Base-by-base conservation (phyloP, 2,113 vertebrate genomes). In the Spilogale gracilis region DNA sequence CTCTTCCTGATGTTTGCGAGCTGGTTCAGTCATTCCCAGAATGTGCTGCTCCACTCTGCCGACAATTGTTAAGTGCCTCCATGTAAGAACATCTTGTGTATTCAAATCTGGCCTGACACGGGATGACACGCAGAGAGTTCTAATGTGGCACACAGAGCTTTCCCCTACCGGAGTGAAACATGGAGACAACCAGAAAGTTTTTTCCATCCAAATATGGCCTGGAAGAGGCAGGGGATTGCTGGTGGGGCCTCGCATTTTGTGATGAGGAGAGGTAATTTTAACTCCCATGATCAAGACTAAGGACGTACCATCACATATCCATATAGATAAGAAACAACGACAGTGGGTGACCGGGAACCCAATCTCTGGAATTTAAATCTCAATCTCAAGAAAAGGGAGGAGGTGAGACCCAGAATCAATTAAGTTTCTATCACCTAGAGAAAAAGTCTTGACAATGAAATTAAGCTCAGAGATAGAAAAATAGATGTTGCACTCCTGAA, bases 61-160 rank as follows among this genome's bases (percentile, higher is more conserved):
- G 3, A 16, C 9, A 11, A 23, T 10, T 3, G 6, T n/a, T 25
- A 30, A 23, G 38, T 1, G 25, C 25, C 32, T 52, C 5, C 2
- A 16, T 21, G 8, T 2, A 2, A 10, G 12, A 11, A 18, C 56
- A 20, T 21, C 27, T 12, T 81, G 67, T 38, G 82, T 43, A 32
- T 13, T 9, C 38, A 32, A 18, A 20, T 67, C 78, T 6, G 25
- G 67, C 63, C 67, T 12, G 43, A n/a, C 8, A 2, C 2, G 32
- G 67, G 27, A 43, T 6, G 50, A 32, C 0, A 56, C 6, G 18
- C 11, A 43, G 81, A 58, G 17, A 3, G 48, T 16, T 18, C 30
- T 13, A 17, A 30, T 1, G 6, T 10, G 20, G 30, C 27, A 0
- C 5, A 3, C 52, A 23, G 18, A 52, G 38, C n/a, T 21, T 9